phyloP scores from a whole-genome alignment of 2,797 vertebrate genomes.

The Etheostoma nigrum region DNA sequence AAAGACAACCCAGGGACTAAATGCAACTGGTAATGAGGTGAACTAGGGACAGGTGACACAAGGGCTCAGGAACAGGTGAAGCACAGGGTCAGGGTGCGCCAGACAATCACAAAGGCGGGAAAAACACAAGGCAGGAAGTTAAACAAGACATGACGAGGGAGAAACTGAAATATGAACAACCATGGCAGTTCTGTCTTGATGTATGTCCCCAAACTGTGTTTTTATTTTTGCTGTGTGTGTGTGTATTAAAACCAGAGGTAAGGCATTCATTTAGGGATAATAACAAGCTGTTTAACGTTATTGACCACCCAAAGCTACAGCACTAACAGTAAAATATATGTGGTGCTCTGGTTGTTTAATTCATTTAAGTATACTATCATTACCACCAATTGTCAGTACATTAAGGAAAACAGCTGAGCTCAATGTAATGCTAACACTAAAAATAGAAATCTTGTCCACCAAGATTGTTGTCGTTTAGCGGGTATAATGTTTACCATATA shows the following conservation, averaged over 20 bases:
- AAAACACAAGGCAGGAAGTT: no score
- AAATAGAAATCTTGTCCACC: neutral
- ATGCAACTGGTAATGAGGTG: no score
- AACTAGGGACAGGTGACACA: no score
- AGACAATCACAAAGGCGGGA: no score
- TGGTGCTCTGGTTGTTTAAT: neutral
- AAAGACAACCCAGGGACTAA: no score
- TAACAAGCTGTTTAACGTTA: slow-evolving; percentile 34
- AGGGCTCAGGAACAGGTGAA: no score
- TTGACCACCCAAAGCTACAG: slow-evolving; percentile 44
- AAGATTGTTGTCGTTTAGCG: neutral
- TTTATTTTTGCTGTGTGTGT: slow-evolving; percentile 13
- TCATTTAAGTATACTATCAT: neutral
- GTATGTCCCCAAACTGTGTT: slow-evolving; percentile 9
- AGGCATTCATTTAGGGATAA: slow-evolving; percentile 19
- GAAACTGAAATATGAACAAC: no score
- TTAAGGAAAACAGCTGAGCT: neutral
- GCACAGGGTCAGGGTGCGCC: no score
- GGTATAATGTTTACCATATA: neutral
- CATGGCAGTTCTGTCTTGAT: neutral
- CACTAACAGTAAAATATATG: slow-evolving; percentile 45
- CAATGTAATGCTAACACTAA: neutral
- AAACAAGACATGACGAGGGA: no score
- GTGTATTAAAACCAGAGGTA: slow-evolving; percentile 17
- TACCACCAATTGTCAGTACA: neutral